These are phyloP conservation scores for Zaprionus davidi DNA, from an alignment of 1,140 invertebrate species.

Conservation along the genomic window DNA sequence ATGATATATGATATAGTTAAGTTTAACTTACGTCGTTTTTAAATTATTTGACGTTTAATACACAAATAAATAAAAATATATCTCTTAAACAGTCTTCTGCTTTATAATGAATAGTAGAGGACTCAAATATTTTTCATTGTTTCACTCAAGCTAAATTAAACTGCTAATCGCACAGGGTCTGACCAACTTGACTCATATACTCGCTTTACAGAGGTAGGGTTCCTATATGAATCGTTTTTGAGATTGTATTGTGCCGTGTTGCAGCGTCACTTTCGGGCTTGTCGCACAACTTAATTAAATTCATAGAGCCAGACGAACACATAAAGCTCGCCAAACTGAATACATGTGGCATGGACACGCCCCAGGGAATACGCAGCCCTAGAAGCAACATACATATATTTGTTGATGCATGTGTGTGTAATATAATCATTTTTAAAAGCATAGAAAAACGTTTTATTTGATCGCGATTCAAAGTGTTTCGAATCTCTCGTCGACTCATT, in stretches of 20 bases:
- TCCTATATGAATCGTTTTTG: slow-evolving; percentile 31
- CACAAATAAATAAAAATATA: too few relatives aligned
- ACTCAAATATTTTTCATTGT: background rate
- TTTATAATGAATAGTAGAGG: background rate
- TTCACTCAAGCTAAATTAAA: background rate
- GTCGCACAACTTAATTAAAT: slow-evolving; percentile 72
- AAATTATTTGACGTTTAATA: too few relatives aligned
- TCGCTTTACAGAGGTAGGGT: background rate
- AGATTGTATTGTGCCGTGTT: slow-evolving; percentile 26
- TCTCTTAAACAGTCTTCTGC: too few relatives aligned
- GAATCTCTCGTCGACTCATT: slow-evolving; percentile 64
- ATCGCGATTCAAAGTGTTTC: slow-evolving; percentile 81
- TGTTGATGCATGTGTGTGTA: slow-evolving; percentile 11
- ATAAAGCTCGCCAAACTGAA: slow-evolving; percentile 18
- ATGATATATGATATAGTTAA: too few relatives aligned
- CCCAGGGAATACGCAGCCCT: slow-evolving; percentile 13
- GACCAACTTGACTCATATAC: background rate
- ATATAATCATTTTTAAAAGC: slow-evolving; percentile 15
- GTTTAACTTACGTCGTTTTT: too few relatives aligned
- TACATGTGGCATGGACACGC: slow-evolving; percentile 42
- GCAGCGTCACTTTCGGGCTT: slow-evolving; percentile 44
- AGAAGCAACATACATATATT: background rate
- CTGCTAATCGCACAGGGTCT: background rate
- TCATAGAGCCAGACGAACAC: slow-evolving; percentile 48
- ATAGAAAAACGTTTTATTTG: slow-evolving; percentile 73